Evolutionary conservation across 2,797 vertebrate species (phyloP).

Genomic region (Sus cebifrons): DNA sequence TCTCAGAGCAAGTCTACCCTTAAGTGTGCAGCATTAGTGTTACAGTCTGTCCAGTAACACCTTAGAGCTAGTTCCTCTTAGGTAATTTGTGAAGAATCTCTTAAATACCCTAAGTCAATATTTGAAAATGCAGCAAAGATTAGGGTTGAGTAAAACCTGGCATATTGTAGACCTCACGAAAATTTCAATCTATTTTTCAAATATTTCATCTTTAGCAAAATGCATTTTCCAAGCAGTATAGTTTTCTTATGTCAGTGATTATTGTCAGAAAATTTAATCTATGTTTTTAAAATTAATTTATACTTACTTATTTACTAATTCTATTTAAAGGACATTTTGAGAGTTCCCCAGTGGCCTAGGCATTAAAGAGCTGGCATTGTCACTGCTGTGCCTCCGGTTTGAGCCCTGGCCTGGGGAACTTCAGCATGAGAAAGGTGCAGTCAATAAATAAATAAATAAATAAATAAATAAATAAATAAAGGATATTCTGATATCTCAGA

Average conservation of each 20-base stretch:
- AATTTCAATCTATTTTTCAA: constrained; percentile 23
- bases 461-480: no score
- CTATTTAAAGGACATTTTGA: not conserved
- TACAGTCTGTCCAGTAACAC: not conserved
- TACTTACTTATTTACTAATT: not conserved
- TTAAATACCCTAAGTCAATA: not conserved
- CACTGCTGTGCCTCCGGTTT: no score
- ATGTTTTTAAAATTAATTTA: constrained; percentile 25
- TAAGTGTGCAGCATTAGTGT: not conserved
- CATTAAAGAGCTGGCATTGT: no score
- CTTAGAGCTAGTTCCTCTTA: not conserved
- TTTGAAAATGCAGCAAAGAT: constrained; percentile 20
- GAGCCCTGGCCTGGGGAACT: no score
- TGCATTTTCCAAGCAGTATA: not conserved
- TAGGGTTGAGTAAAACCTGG: constrained; percentile 3
- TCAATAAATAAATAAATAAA: no score
- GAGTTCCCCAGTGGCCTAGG: no score
- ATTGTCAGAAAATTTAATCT: constrained; percentile 20
- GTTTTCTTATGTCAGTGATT: not conserved
- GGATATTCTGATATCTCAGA: not conserved
- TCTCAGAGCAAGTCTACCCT: not conserved
- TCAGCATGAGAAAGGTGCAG: no score
- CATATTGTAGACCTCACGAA: constrained; percentile 3
- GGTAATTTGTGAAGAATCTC: not conserved
- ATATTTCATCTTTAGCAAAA: constrained; percentile 16